Base-by-base conservation (phyloP, 2,888 invertebrate genomes). In the Thymelicus acteon region DNA sequence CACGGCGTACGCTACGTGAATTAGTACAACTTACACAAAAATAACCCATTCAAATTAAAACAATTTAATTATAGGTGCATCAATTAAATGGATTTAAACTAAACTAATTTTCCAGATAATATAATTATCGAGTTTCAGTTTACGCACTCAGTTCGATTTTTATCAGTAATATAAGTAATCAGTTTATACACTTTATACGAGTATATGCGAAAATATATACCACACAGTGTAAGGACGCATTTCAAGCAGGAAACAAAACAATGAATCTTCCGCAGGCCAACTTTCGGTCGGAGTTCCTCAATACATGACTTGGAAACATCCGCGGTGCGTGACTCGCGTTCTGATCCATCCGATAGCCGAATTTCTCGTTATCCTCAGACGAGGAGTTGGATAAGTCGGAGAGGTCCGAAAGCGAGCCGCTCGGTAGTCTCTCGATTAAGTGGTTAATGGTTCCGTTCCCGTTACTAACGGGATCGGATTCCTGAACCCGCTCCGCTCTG, bases 391-490 rank as follows among this genome's bases (percentile, higher is more conserved):
- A 13, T 10, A 19, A 19, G 57, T 0, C 24, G 24, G 10, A 31
- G 1, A 31, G 31, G 5, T 31, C 31, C 31, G 31, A 31, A 31
- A 31, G 57, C 7, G 7, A 39, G 58, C 58, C 37, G 0, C 6
- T n/a, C 15, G 15, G 52, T 13, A 64, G 67, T 60, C 72, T 73
- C 54, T 69, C 75, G 79, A 79, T 78, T 78, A 79, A 79, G 77
- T 77, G 75, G 76, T 79, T 74, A 79, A 77, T 78, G 70, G 77
- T 73, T 58, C 58, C 63, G 67, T 72, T 72, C 72, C 80, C 80
- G 81, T 79, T 82, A 80, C 76, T 81, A 83, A 82, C 83, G 82
- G 82, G 78, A 80, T 75, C 76, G 75, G 75, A 81, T 82, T 77
- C 82, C 81, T 73, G 69, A 66, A 64, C 72, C 37, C 13, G 58